phyloP scores from a whole-genome alignment of 1,140 invertebrate genomes.

The Metopolophium dirhodum region DNA sequence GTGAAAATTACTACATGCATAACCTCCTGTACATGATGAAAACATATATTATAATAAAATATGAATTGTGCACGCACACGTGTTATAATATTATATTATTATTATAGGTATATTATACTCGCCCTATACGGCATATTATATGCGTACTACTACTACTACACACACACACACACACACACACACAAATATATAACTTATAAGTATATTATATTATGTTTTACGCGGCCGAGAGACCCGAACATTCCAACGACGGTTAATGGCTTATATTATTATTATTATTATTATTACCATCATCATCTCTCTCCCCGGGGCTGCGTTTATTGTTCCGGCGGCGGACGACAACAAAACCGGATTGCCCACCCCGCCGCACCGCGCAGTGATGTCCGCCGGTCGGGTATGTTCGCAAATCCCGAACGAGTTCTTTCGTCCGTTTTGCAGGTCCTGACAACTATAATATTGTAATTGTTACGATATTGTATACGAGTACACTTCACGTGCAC shows the following conservation, averaged over 20 bases:
- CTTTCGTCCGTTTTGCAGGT: background rate
- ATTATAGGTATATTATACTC: background rate
- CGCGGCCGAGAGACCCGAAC: background rate
- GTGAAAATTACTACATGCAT: background rate
- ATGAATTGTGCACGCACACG: background rate
- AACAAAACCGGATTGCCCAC: background rate
- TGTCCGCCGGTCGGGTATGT: background rate
- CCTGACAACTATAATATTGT: background rate
- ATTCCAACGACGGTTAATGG: slow-evolving; percentile 27
- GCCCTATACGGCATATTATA: background rate
- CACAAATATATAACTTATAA: background rate
- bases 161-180: no score
- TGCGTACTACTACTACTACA: no score
- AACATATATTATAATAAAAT: background rate
- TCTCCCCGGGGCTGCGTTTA: background rate
- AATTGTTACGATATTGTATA: background rate
- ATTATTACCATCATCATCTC: background rate
- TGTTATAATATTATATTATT: background rate
- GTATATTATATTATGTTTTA: background rate
- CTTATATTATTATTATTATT: background rate
- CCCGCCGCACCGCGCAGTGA: background rate
- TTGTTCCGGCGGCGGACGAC: slow-evolving; percentile 3
- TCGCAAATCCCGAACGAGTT: background rate
- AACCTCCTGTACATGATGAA: background rate
- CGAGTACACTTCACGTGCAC: no score